A percentile compares a stretch with the other conserved stretches of the same genome.
phyloP scores from a whole-genome alignment of 2,797 vertebrate genomes.

The Phoxinus dragarum region DNA sequence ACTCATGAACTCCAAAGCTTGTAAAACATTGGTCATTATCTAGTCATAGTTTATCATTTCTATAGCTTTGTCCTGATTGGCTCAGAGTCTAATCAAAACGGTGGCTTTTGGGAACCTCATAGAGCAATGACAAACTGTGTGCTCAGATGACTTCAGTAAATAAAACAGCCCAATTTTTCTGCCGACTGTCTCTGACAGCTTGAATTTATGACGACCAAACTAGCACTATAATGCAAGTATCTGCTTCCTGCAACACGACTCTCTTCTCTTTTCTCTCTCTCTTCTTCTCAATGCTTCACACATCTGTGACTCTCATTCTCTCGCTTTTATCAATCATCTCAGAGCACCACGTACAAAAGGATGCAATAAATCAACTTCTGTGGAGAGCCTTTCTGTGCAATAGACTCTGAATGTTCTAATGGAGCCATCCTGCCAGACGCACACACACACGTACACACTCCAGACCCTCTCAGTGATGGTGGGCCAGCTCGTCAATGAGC shows the following conservation, averaged over 20 bases:
- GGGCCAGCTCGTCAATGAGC: constrained; percentile 62
- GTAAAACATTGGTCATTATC: neutral
- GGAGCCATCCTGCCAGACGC: constrained; percentile 33
- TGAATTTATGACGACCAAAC: constrained; percentile 45
- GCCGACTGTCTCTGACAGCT: constrained; percentile 30
- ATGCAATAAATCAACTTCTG: constrained; percentile 52
- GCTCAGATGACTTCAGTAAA: constrained; percentile 38
- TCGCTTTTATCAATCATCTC: constrained; percentile 55
- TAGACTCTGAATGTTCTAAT: constrained; percentile 43
- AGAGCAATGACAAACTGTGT: constrained; percentile 30
- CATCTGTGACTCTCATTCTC: constrained; percentile 55
- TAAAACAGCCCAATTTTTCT: constrained; percentile 42
- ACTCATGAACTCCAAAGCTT: neutral
- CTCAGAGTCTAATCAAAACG: constrained; percentile 2
- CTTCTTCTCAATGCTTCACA: constrained; percentile 34
- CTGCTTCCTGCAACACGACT: constrained; percentile 23
- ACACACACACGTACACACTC: constrained; percentile 36
- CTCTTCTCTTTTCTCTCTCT: constrained; percentile 14
- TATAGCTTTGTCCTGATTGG: constrained; percentile 12
- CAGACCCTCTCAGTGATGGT: constrained; percentile 40
- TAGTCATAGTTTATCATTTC: constrained; percentile 5
- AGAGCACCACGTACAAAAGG: constrained; percentile 48
- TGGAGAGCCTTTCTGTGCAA: constrained; percentile 47
- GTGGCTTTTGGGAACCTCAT: constrained; percentile 22
- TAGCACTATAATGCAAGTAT: constrained; percentile 33